phyloP scores from a whole-genome alignment of 2,113 vertebrate genomes.

The Oncorhynchus clarkii region DNA sequence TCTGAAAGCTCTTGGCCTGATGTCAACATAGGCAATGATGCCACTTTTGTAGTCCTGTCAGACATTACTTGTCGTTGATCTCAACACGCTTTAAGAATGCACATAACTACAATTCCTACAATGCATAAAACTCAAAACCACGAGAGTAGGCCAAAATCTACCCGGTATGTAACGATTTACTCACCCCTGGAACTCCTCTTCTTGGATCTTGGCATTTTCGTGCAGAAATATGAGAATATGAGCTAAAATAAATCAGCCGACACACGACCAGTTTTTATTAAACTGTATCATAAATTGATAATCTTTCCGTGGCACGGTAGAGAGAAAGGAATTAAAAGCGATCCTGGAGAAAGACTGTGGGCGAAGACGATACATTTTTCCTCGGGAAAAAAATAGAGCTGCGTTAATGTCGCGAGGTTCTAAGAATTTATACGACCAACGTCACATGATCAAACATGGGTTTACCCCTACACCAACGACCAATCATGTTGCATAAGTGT shows the following conservation, averaged over 20 bases:
- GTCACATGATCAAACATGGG: constrained; percentile 49
- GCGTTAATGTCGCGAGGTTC: constrained; percentile 48
- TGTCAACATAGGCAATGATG: constrained; percentile 11
- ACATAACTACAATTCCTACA: constrained; percentile 77
- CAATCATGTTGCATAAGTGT: constrained; percentile 43
- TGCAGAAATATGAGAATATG: constrained; percentile 28
- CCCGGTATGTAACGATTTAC: constrained; percentile 50
- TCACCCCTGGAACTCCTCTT: constrained; percentile 77
- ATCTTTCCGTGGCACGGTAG: constrained; percentile 81
- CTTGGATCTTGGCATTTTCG: constrained; percentile 84
- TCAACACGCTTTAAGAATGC: fast-evolving
- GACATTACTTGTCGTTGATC: neutral
- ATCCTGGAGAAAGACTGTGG: constrained; percentile 87
- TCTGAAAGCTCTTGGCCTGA: neutral
- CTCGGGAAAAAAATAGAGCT: constrained; percentile 81
- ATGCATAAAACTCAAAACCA: no score
- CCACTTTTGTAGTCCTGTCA: constrained; percentile 63
- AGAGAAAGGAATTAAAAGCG: constrained; percentile 80
- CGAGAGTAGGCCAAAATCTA: constrained; percentile 38
- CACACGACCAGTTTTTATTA: constrained; percentile 95
- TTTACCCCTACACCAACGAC: constrained; percentile 52
- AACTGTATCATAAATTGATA: constrained; percentile 82
- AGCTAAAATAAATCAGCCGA: constrained; percentile 93
- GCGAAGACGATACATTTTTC: constrained; percentile 97
- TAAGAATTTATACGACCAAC: constrained; percentile 72